phyloP scores from a whole-genome alignment of 2,797 vertebrate genomes.

The Sebastes iracundus region DNA sequence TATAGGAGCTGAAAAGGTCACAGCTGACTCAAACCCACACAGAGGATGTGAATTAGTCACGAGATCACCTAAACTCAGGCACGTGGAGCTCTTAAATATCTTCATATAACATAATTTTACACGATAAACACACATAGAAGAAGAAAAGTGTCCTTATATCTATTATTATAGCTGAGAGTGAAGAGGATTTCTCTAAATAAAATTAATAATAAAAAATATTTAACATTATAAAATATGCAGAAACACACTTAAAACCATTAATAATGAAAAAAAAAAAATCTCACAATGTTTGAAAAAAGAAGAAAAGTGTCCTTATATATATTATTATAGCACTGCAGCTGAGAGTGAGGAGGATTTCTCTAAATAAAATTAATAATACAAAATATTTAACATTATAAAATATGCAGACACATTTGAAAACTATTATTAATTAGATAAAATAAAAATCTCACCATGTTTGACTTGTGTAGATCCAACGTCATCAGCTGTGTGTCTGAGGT shows the following conservation, averaged over 20 bases:
- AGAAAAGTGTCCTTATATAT: too few relatives aligned
- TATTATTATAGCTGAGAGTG: background rate
- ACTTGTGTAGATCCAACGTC: background rate
- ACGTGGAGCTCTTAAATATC: background rate
- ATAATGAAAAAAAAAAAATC: background rate
- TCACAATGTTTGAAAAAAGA: slow-evolving; percentile 34
- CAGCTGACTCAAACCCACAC: background rate
- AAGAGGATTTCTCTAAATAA: background rate
- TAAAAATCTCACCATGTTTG: slow-evolving; percentile 36
- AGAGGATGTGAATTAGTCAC: background rate
- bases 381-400: background rate
- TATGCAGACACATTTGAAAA: background rate
- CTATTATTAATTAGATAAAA: background rate
- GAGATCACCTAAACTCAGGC: background rate
- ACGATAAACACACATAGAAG: background rate
- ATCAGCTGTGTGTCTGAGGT: background rate
- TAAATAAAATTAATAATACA: background rate
- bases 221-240: background rate
- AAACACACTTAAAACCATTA: background rate
- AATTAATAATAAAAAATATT: background rate
- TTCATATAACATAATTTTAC: background rate
- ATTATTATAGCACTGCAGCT: background rate
- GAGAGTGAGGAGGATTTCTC: background rate
- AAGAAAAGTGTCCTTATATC: background rate
- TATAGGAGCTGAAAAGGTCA: background rate